Evolutionary conservation across 2,797 vertebrate species (phyloP).

Genomic region (Phataginus tricuspis): DNA sequence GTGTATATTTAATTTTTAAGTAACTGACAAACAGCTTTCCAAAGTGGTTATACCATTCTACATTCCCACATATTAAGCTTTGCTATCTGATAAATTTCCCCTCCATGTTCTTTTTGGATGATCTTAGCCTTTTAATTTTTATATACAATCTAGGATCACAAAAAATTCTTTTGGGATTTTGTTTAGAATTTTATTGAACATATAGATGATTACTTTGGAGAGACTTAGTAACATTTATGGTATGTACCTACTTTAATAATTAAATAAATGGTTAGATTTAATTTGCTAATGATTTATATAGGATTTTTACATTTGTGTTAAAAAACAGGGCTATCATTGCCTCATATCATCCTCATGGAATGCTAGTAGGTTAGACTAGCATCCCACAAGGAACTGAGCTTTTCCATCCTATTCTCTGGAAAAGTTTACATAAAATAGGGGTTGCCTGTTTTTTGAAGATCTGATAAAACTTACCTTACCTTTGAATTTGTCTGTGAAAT

Average conservation of each 20-base stretch:
- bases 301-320: neutral
- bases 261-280: neutral
- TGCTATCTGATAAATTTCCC: neutral
- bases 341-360: neutral
- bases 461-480: neutral
- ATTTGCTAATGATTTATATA: neutral
- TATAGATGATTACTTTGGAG: neutral
- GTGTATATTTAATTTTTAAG: neutral
- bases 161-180: neutral
- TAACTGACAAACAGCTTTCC: neutral
- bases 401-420: neutral
- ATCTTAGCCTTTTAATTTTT: neutral
- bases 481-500: neutral
- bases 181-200: constrained; percentile 1
- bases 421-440: neutral
- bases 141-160: neutral
- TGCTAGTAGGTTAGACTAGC: neutral
- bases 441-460: neutral
- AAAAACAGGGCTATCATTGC: neutral
- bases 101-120: neutral
- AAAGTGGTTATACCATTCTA: neutral
- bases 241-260: neutral
- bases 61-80: neutral
- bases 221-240: neutral
- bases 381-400: neutral